Evolutionary conservation across 2,797 vertebrate species (phyloP).

Genomic region (Setipinna tenuifilis): DNA sequence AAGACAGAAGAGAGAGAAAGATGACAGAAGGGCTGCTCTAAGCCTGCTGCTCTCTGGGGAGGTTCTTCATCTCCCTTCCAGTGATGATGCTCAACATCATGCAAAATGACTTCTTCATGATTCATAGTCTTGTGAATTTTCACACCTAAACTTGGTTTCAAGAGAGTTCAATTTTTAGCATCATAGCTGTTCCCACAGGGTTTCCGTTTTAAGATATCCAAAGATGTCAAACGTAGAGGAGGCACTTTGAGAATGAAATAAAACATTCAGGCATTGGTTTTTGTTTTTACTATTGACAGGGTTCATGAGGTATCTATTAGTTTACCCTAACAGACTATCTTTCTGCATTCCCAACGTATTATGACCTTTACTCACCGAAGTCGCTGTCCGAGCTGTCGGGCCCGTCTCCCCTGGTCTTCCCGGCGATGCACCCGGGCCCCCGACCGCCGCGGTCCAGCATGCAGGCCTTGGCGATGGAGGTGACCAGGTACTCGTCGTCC

Average conservation of each 20-base stretch:
- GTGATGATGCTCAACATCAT: not conserved
- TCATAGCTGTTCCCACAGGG: too few relatives aligned
- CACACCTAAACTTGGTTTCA: not conserved
- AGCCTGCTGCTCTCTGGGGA: not conserved
- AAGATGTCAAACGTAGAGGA: too few relatives aligned
- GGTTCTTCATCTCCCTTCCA: not conserved
- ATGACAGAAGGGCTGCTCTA: not conserved
- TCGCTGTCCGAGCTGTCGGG: conserved; percentile 85
- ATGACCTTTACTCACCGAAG: conserved; percentile 81
- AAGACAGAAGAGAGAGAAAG: not conserved
- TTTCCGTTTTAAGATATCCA: too few relatives aligned
- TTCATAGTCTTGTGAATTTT: not conserved
- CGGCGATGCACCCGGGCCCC: conserved; percentile 42
- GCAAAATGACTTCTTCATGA: not conserved
- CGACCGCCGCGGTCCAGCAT: conserved; percentile 84
- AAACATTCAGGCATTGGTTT: too few relatives aligned
- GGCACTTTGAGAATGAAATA: too few relatives aligned
- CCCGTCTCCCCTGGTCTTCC: conserved; percentile 74
- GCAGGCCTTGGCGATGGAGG: conserved; percentile 97
- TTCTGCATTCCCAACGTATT: too few relatives aligned
- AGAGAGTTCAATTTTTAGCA: not conserved
- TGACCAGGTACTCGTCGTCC: conserved; percentile 95
- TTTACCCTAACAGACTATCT: too few relatives aligned
- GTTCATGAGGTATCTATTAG: too few relatives aligned
- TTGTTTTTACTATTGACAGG: too few relatives aligned